These are phyloP conservation scores for Pseudachorutes palmiensis DNA, from an alignment of 1,140 invertebrate genomes.

Conservation along the genomic window DNA sequence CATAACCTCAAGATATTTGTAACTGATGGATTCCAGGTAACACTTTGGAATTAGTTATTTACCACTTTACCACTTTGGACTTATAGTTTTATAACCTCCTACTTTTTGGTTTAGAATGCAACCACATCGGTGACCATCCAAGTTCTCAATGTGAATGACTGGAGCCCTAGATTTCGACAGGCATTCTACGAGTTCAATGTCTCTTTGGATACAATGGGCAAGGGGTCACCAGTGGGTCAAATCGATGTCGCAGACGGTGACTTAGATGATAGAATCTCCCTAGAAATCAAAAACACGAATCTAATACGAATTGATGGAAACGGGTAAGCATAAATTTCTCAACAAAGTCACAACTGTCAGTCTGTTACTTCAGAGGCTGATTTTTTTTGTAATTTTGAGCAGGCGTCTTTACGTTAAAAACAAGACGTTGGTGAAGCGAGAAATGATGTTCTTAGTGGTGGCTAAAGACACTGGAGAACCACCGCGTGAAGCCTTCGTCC, in stretches of 20 bases:
- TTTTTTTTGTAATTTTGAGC: not conserved
- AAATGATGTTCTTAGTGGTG: conserved; percentile 39
- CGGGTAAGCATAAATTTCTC: conserved; percentile 14
- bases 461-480: conserved; percentile 37
- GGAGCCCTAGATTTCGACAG: conserved; percentile 80
- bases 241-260: conserved; percentile 73
- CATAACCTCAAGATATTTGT: conserved; percentile 73
- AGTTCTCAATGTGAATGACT: conserved; percentile 82
- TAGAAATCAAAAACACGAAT: conserved; percentile 45
- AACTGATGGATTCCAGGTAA: conserved; percentile 67
- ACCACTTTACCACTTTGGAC: conserved; percentile 16
- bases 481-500: conserved; percentile 32
- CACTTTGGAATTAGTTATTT: conserved; percentile 29
- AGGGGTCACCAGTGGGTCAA: conserved; percentile 48
- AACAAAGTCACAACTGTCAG: too few species aligned
- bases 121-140: conserved; percentile 64
- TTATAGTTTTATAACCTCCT: not conserved
- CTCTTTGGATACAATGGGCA: conserved; percentile 35
- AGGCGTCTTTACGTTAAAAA: conserved; percentile 28
- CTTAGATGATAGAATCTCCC: conserved; percentile 58
- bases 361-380: too few species aligned
- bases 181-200: conserved; percentile 76
- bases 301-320: conserved; percentile 31
- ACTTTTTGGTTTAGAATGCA: conserved; percentile 58
- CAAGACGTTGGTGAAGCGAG: conserved; percentile 33